These are phyloP conservation scores for Lasius platythorax DNA, from an alignment of 2,888 invertebrate genomes.

Conservation along the genomic window DNA sequence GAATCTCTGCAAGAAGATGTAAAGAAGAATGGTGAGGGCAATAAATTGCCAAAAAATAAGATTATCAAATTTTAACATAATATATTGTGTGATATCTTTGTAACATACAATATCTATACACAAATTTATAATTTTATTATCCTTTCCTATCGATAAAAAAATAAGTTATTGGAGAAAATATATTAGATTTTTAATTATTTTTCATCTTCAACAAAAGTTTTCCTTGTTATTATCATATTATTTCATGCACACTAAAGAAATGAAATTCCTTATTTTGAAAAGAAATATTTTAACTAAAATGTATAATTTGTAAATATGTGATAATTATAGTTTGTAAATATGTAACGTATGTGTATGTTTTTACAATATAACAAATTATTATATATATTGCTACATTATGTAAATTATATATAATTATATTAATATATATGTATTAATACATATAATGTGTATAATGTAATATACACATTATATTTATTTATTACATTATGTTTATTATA, in stretches of 20 bases:
- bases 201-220: not conserved
- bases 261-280: not conserved
- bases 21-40: constrained; percentile 28
- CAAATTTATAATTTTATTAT: not conserved
- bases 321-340: no score
- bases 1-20: constrained; percentile 79
- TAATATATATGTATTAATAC: not conserved
- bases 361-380: not conserved
- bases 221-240: not conserved
- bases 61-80: constrained; percentile 80
- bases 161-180: not conserved
- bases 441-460: no score
- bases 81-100: not conserved
- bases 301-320: no score
- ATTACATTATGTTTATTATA: no score
- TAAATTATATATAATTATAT: not conserved
- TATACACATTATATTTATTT: no score
- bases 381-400: not conserved
- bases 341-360: not conserved
- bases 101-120: not conserved
- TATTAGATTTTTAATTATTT: not conserved
- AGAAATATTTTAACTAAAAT: not conserved
- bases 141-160: constrained; percentile 37
- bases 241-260: not conserved
- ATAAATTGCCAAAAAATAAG: constrained; percentile 73